These are phyloP conservation scores for Sphaeramia orbicularis DNA, from an alignment of 2,797 vertebrate genomes.

Conservation along the genomic window DNA sequence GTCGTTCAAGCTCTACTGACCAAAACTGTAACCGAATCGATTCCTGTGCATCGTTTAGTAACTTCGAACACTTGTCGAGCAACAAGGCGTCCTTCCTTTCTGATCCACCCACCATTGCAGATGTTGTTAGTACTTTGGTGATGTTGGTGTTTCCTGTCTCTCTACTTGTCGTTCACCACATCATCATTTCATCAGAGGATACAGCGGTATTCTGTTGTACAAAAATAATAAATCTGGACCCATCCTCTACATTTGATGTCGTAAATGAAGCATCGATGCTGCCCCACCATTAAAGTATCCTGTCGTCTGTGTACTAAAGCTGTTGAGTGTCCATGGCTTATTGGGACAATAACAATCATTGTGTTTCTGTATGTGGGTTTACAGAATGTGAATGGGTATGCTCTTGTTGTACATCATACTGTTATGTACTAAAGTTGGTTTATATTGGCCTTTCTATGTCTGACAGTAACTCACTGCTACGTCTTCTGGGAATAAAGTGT, in stretches of 20 bases:
- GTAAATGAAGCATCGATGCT: conserved; percentile 57
- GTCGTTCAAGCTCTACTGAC: neutral
- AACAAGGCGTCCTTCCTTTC: conserved; percentile 28
- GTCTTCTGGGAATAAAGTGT: conserved; percentile 85
- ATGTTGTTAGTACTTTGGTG: conserved; percentile 64
- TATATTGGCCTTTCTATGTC: conserved; percentile 80
- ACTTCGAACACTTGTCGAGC: neutral
- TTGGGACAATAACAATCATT: conserved; percentile 76
- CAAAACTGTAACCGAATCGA: conserved; percentile 11
- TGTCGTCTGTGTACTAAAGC: conserved; percentile 62
- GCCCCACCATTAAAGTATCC: conserved; percentile 44
- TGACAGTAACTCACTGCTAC: conserved; percentile 75
- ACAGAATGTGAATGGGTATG: conserved; percentile 71
- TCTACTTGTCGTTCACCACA: conserved; percentile 19
- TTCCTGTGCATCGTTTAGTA: conserved; percentile 23
- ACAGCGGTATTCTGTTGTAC: conserved; percentile 54
- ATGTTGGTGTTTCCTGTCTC: conserved; percentile 49
- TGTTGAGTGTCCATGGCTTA: conserved; percentile 65
- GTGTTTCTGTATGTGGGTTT: conserved; percentile 78
- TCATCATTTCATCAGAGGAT: conserved; percentile 38
- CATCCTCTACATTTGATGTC: conserved; percentile 63
- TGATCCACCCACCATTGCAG: conserved; percentile 42
- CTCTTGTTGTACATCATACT: conserved; percentile 78
- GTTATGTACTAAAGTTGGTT: conserved; percentile 77
- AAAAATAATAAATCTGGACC: conserved; percentile 41